A percentile compares a stretch with the other conserved stretches of the same genome.
phyloP scores from a whole-genome alignment of 2,113 vertebrate genomes.

The Triplophysa siluroides region DNA sequence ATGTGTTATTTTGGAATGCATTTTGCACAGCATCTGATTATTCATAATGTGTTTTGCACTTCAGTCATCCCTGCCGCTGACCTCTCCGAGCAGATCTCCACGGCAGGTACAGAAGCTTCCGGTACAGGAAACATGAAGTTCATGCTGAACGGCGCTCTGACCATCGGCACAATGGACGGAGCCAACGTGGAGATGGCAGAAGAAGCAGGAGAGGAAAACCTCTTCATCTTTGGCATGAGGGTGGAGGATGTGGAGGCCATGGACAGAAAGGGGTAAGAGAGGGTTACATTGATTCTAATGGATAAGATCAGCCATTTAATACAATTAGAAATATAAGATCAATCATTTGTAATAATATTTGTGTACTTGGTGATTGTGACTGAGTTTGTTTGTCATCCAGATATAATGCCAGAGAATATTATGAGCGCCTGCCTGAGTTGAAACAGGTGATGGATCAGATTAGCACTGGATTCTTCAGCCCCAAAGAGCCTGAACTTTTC shows the following conservation, averaged over 20 bases:
- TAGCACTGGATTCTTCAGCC: slow-evolving; percentile 78
- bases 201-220: slow-evolving; percentile 84
- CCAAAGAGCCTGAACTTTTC: slow-evolving; percentile 80
- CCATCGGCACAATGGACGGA: slow-evolving; percentile 89
- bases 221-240: slow-evolving; percentile 89
- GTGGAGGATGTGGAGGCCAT: slow-evolving; percentile 83
- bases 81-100: slow-evolving; percentile 91
- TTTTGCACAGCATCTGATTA: not conserved
- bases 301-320: not conserved
- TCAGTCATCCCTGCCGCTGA: slow-evolving; percentile 86
- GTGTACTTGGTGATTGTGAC: not conserved
- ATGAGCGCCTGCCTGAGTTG: slow-evolving; percentile 79
- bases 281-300: not conserved
- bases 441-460: slow-evolving; percentile 84
- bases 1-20: not conserved
- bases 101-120: slow-evolving; percentile 85
- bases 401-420: slow-evolving; percentile 80
- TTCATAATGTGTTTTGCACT: not conserved
- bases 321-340: not conserved
- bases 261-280: slow-evolving; percentile 79
- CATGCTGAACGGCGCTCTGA: slow-evolving; percentile 90
- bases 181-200: slow-evolving; percentile 91
- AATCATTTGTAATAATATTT: not conserved
- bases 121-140: slow-evolving; percentile 94
- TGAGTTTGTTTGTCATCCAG: slow-evolving; percentile 59